Conservation (phyloP, 92 coral and sea anemone genomes). For the Siderastrea siderea region DNA sequence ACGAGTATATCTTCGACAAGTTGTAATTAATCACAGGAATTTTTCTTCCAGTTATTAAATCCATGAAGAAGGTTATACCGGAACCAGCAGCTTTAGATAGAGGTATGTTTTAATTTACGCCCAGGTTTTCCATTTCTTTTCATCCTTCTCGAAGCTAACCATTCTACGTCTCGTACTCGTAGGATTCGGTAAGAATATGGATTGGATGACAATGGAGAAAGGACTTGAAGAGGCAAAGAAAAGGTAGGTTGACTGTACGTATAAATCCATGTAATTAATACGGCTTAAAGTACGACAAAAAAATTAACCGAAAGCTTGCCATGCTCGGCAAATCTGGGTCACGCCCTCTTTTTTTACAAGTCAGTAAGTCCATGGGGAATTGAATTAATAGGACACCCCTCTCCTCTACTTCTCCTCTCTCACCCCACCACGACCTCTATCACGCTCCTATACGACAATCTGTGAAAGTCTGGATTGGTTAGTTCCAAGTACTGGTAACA, state of each 20-base stretch:
- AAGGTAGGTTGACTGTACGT: slow-evolving; percentile 32
- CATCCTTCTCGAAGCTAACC: background rate
- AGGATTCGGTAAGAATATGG: slow-evolving; percentile 90
- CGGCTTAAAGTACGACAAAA: no score
- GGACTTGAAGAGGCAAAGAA: slow-evolving; percentile 69
- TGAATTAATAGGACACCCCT: no score
- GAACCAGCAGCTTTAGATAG: slow-evolving; percentile 72
- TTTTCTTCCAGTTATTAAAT: slow-evolving; percentile 69
- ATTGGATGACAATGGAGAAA: slow-evolving; percentile 79
- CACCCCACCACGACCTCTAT: no score
- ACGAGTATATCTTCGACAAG: no score
- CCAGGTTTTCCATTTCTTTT: background rate
- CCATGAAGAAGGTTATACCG: slow-evolving; percentile 86
- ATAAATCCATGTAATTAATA: background rate
- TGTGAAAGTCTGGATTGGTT: no score
- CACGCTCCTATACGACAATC: no score
- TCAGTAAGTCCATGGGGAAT: background rate
- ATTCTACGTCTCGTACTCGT: background rate
- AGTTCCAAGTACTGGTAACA: no score
- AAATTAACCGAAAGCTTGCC: no score
- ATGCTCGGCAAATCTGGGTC: no score
- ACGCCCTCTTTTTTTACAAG: background rate
- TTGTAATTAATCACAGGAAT: background rate
- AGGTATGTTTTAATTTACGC: slow-evolving; percentile 64
- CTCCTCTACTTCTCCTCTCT: no score